A percentile compares a stretch with the other conserved stretches of the same genome.
Evolutionary conservation across 1,140 invertebrate species (phyloP).

Genomic region (Stegodyphus mimosarum): DNA sequence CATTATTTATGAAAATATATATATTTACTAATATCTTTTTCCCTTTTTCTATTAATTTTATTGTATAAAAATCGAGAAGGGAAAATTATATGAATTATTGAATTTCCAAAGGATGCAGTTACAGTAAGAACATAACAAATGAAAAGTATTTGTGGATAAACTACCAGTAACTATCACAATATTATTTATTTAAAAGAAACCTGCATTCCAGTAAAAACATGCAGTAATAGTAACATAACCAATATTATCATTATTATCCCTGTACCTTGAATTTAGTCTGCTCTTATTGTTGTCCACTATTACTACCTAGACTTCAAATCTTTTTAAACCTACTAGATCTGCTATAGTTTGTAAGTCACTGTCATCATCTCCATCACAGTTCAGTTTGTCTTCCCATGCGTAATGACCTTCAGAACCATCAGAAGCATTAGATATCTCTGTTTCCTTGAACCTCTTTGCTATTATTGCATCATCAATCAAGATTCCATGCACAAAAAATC

Average conservation of each 20-base stretch:
- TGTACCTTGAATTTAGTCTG: background rate
- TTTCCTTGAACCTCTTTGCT: background rate
- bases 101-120: background rate
- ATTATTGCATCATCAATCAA: background rate
- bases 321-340: background rate
- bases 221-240: background rate
- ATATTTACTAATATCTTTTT: background rate
- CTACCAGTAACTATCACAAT: too few relatives aligned
- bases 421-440: background rate
- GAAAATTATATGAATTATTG: too few relatives aligned
- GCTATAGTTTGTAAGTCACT: background rate
- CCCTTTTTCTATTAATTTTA: background rate
- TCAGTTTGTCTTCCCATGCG: background rate
- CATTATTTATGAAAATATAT: background rate
- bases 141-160: background rate
- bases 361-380: background rate
- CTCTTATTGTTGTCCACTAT: background rate
- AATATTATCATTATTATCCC: background rate
- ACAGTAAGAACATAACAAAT: background rate
- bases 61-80: too few relatives aligned
- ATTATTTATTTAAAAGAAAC: too few relatives aligned
- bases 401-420: too few relatives aligned
- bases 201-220: too few relatives aligned
- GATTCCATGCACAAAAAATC: slow-evolving; percentile 5
- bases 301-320: background rate